Base-by-base conservation (phyloP, 1,140 invertebrate genomes). In the Ooceraea biroi region DNA sequence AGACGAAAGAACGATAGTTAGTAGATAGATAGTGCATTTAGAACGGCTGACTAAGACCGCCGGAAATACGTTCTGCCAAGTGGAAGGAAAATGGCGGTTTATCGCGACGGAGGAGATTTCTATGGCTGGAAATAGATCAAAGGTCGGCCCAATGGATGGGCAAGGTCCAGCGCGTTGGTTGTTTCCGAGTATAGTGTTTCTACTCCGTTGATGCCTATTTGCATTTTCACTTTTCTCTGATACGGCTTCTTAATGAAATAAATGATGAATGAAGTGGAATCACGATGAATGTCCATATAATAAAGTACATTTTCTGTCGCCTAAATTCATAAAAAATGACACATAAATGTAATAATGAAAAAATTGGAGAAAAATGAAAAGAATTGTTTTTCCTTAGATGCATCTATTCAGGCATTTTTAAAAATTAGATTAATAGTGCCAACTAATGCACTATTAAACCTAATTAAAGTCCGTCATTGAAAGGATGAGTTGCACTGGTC, bases 111-210 rank as follows among this genome's bases (percentile, higher is more conserved):
- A 36, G 76, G 76, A 50, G 76, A 80, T 71, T 80, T 80, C 36
- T 77, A 83, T 50, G 46, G 69, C 86, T 88, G 83, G 86, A 91
- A 92, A 92, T 92, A 92, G 91, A 92, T 92, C 91, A 91, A 92
- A 92, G 92, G 89, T 92, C 91, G 90, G 76, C 71, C 65, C 74
- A 27, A 78, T 52, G 73, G 86, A 80, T 83, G 68, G 25, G 82
- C 77, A 82, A 90, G 73, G 83, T 82, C 69, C 76, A 41, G 22
- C 57, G 58, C 27, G 58, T 65, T 41, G 52, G 46, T 2, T 30
- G 76, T 52, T 73, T 68, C 74, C 76, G 65, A 71, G 76, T 46
- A 57, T 41, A 68, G 25, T 63, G 12, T 69, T 78, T 68, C 74
- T 73, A 68, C 14, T n/a, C 74, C 27, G 44, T 61, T 30, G 55